Conservation (phyloP, 2,113 vertebrate species). For the Pipa parva region DNA sequence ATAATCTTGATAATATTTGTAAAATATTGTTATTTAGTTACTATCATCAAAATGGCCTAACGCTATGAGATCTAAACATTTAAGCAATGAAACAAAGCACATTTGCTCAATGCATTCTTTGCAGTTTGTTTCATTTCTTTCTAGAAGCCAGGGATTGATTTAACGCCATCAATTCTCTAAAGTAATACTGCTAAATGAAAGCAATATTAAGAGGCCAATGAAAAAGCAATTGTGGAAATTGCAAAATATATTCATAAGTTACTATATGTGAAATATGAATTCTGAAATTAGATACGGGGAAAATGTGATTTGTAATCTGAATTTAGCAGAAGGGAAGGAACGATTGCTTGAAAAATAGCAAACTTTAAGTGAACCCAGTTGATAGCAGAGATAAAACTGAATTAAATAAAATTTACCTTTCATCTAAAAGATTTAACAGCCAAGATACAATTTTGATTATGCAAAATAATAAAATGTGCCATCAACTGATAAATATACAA, state of each 20-base stretch:
- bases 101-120: too few relatives aligned
- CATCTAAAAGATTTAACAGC: not conserved
- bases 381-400: slow-evolving; percentile 6
- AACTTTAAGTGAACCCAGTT: slow-evolving; percentile 4
- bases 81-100: too few relatives aligned
- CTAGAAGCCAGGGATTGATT: not conserved
- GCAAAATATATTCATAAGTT: not conserved
- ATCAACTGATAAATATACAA: not conserved
- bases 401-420: slow-evolving; percentile 1
- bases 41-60: too few relatives aligned
- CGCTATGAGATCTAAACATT: too few relatives aligned
- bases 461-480: not conserved
- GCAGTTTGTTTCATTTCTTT: not conserved
- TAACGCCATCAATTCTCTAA: not conserved
- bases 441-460: not conserved
- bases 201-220: not conserved
- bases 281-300: not conserved
- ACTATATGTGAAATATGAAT: not conserved
- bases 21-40: too few relatives aligned
- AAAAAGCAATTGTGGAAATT: not conserved
- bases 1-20: too few relatives aligned
- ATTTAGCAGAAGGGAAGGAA: not conserved
- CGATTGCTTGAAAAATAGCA: not conserved
- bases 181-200: not conserved
- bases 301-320: not conserved